Base-by-base conservation (phyloP, 92 coral and sea anemone species). In the Virgularia gustaviana region DNA sequence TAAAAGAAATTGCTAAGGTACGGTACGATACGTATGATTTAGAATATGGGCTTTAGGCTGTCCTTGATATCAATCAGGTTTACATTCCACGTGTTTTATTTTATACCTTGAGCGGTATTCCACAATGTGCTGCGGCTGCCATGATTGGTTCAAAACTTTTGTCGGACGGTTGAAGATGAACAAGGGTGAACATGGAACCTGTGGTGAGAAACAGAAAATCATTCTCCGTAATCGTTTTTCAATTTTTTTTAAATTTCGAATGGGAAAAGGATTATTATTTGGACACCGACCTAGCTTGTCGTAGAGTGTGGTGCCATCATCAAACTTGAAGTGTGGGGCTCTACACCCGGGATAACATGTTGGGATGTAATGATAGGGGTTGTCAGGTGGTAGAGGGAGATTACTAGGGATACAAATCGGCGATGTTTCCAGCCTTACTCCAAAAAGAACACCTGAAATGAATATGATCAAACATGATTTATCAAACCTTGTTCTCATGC, bases 201-300 rank as follows among this genome's bases (percentile, higher is more conserved):
- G n/a, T 11, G 1, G 29, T 6, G 1, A n/a, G 29, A 53, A 53
- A 12, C 22, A 25, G 22, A 16, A 47, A 47, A 25, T 19, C 10
- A 3, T 47, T 19, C 55, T 47, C 5, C 10, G 16, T 4, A 3
- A 16, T 25, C 55, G 22, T 16, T 2, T 16, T 47, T 9, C 9
- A 47, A 2, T 9, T 16, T 3, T 16, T 47, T 47, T 47, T 47
- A n/a, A n/a, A n/a, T n/a, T n/a, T n/a, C n/a, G n/a, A n/a, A n/a
- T n/a, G n/a, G n/a, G n/a, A n/a, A n/a, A n/a, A n/a, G n/a, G n/a
- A n/a, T n/a, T n/a, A n/a, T n/a, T n/a, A n/a, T n/a, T n/a, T n/a
- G n/a, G n/a, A n/a, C 20, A 60, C 72, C 36, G 12, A 65, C 72
- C 72, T 65, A 65, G 72, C 44, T 65, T 65, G n/a, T 65, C 72